These are phyloP conservation scores for Apamea anceps DNA, from an alignment of 2,888 invertebrate species.

Conservation along the genomic window DNA sequence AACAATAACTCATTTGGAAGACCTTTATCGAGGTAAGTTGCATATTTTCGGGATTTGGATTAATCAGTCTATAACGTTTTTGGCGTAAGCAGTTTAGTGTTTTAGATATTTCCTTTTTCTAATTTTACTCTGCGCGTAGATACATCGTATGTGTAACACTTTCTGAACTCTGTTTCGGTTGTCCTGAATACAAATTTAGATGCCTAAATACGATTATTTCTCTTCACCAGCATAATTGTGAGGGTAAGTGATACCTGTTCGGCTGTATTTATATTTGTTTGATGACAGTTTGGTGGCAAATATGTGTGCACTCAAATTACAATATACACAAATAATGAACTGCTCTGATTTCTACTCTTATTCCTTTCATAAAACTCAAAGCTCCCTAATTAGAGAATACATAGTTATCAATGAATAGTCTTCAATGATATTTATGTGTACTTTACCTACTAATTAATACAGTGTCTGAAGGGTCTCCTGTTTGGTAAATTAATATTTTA, in stretches of 20 bases:
- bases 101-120: conserved; percentile 56
- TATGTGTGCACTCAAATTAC: background rate
- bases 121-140: conserved; percentile 66
- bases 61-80: background rate
- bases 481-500: conserved; percentile 5
- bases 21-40: conserved; percentile 59
- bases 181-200: conserved; percentile 68
- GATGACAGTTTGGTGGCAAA: conserved; percentile 10
- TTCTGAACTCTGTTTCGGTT: conserved; percentile 62
- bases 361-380: background rate
- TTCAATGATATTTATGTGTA: background rate
- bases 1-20: conserved; percentile 56
- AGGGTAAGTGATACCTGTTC: conserved; percentile 15
- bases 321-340: background rate
- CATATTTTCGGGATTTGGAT: conserved; percentile 25
- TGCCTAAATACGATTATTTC: conserved; percentile 28
- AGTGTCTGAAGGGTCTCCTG: background rate
- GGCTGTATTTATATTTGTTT: conserved; percentile 16
- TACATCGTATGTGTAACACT: conserved; percentile 69
- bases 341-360: background rate
- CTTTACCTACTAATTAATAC: background rate
- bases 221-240: conserved; percentile 7
- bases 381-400: background rate
- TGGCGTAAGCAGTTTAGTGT: background rate
- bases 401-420: background rate